Evolutionary conservation across 2,113 vertebrate genomes (phyloP), one percentile per base, ranked within the genome.

Genomic region (Atherinomorus stipes): DNA sequence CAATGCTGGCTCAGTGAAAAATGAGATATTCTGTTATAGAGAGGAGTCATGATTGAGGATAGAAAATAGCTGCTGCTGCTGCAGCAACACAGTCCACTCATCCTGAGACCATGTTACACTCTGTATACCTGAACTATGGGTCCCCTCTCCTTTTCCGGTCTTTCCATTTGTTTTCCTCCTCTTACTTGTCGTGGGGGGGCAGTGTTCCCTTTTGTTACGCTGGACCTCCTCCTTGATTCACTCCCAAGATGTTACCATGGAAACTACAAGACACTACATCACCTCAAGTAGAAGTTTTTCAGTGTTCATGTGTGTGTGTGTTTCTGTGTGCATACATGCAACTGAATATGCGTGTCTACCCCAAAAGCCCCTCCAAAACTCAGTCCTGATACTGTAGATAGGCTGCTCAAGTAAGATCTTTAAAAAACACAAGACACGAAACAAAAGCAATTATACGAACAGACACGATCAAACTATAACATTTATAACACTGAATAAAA

Each of bases 181-280:
- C 71, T 84, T 54, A 47, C 68, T 71, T 84, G 91, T 85, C 88
- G 16, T 88, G 73, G 90, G 89, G 87, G 79, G 90, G 88, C 86
- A 92, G 81, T 91, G 87, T 92, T 90, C 80, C 76, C 89, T 89
- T 90, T 93, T 87, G 85, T 83, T 87, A 81, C 69, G 79, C 82
- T 84, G 77, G 84, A 61, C 89, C 80, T 85, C 85, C 84, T 89
- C 53, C 80, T 86, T 84, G 80, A 89, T 86, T 85, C 42, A 58
- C 83, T 88, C 79, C 73, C 84, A 76, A 61, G 80, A 85, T 57
- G 91, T 93, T 90, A 80, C 90, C 89, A 93, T 93, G 89, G 91
- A 91, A 93, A 93, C 91, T 89, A 91, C 83, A 88, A 91, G 89
- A 90, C 90, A 91, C 88, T 90, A 88, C 82, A 89, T 90, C 85